A percentile compares a stretch with the other conserved stretches of the same genome.
phyloP scores from a whole-genome alignment of 2,888 invertebrate genomes.

The Eulithis testata region DNA sequence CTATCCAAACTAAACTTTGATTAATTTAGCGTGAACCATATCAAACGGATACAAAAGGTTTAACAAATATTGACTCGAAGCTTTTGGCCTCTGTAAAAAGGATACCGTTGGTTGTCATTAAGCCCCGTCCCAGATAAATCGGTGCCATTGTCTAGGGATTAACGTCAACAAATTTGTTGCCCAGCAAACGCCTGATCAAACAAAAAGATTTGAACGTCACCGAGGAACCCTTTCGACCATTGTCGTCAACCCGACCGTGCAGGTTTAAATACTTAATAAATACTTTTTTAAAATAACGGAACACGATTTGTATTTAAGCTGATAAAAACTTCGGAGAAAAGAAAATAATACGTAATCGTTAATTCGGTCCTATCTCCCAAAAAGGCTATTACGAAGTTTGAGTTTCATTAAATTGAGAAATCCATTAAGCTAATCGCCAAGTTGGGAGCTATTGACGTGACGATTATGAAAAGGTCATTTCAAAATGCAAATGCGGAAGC shows the following conservation, averaged over 20 bases:
- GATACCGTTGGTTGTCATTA: conserved; percentile 67
- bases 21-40: conserved; percentile 39
- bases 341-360: conserved; percentile 58
- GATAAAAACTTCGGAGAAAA: conserved; percentile 41
- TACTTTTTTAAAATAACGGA: conserved; percentile 56
- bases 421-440: conserved; percentile 79
- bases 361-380: conserved; percentile 71
- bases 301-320: conserved; percentile 41
- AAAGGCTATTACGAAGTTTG: conserved; percentile 75
- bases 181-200: conserved; percentile 83
- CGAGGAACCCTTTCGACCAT: conserved; percentile 68
- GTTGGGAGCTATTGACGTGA: conserved; percentile 74
- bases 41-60: conserved; percentile 58
- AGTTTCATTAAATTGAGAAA: conserved; percentile 78
- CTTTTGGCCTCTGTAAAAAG: conserved; percentile 66
- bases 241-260: conserved; percentile 61
- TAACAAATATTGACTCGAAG: conserved; percentile 69
- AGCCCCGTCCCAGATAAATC: conserved; percentile 67
- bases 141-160: conserved; percentile 80
- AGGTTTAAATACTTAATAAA: conserved; percentile 66
- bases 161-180: conserved; percentile 82
- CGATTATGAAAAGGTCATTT: conserved; percentile 78
- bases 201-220: conserved; percentile 75
- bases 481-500: conserved; percentile 75
- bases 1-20: conserved; percentile 7